These are phyloP conservation scores for Irena cyanogastra DNA, from an alignment of 2,113 vertebrate genomes.

Conservation along the genomic window DNA sequence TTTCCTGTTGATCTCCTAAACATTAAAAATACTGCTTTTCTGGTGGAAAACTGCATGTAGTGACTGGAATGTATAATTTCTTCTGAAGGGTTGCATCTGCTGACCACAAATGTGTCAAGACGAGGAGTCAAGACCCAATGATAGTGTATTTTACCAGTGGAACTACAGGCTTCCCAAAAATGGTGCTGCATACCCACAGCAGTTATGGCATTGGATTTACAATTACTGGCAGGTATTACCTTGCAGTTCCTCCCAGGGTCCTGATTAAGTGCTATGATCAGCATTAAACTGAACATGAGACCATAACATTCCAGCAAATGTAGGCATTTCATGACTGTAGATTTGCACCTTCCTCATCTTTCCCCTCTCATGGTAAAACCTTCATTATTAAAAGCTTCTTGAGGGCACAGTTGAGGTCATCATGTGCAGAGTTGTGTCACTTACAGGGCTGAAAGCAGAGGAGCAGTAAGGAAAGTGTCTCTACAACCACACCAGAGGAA, in stretches of 20 bases:
- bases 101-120: constrained; percentile 71
- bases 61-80: neutral
- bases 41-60: neutral
- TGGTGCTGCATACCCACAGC: constrained; percentile 78
- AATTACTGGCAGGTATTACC: constrained; percentile 70
- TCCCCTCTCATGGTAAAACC: neutral
- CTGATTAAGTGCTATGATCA: neutral
- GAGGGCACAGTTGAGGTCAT: neutral
- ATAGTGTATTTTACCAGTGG: constrained; percentile 83
- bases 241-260: neutral
- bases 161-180: constrained; percentile 80
- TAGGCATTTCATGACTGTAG: neutral
- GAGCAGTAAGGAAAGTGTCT: neutral
- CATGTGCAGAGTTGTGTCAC: neutral
- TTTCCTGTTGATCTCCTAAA: neutral
- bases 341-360: neutral
- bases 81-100: constrained; percentile 68
- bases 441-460: neutral
- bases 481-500: neutral
- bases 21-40: neutral
- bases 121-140: constrained; percentile 72
- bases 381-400: neutral
- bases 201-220: constrained; percentile 78
- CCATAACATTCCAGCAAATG: neutral
- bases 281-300: neutral